These are phyloP conservation scores for Glyphotaelius pellucidus DNA, from an alignment of 2,888 invertebrate species.

Conservation along the genomic window DNA sequence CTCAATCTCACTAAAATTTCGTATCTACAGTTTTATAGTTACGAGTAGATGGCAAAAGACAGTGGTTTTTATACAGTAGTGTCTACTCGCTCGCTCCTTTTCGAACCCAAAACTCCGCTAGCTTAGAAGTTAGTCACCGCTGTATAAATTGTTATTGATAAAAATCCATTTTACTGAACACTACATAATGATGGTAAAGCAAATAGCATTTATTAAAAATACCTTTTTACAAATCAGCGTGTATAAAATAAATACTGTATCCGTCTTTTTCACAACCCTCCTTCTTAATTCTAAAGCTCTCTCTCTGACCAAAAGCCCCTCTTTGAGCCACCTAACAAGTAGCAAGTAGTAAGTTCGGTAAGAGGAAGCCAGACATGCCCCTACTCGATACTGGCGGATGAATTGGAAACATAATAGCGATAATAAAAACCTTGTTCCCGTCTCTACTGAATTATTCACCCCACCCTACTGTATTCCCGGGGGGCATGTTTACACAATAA, in stretches of 20 bases:
- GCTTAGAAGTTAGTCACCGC: too few relatives aligned
- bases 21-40: too few relatives aligned
- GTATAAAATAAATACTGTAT: neutral
- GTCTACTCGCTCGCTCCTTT: too few relatives aligned
- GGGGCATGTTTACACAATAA: slow-evolving; percentile 66
- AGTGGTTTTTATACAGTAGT: too few relatives aligned
- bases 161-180: too few relatives aligned
- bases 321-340: slow-evolving; percentile 4
- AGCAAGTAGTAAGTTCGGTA: neutral
- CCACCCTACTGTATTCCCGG: slow-evolving; percentile 54
- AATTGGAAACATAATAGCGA: slow-evolving; percentile 67
- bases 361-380: slow-evolving; percentile 35
- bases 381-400: slow-evolving; percentile 55
- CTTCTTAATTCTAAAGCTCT: slow-evolving; percentile 25
- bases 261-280: neutral
- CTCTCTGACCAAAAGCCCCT: neutral
- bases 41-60: too few relatives aligned
- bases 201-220: neutral
- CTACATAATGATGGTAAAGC: too few relatives aligned
- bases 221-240: neutral
- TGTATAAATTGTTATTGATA: too few relatives aligned
- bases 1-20: too few relatives aligned
- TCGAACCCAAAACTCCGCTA: too few relatives aligned
- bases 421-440: slow-evolving; percentile 67
- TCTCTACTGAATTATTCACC: slow-evolving; percentile 66